These are phyloP conservation scores for Gallinago undulata DNA, from an alignment of 2,113 vertebrate genomes.

Conservation along the genomic window DNA sequence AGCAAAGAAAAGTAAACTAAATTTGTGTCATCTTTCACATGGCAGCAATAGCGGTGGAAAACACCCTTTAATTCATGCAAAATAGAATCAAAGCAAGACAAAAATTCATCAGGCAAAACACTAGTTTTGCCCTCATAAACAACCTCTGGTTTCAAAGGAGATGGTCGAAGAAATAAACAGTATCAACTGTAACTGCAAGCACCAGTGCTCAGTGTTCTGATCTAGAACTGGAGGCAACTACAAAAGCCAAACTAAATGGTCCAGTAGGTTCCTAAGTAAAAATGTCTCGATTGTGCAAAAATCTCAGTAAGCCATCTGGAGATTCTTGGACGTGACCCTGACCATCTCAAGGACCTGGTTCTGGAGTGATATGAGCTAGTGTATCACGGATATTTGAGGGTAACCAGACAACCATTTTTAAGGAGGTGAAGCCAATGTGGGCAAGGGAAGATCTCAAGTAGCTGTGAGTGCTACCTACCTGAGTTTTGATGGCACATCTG, in stretches of 20 bases:
- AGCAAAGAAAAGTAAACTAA: background rate
- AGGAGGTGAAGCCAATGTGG: background rate
- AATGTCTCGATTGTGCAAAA: background rate
- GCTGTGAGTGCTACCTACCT: constrained; percentile 69
- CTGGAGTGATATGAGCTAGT: background rate
- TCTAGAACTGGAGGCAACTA: background rate
- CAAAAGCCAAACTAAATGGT: background rate
- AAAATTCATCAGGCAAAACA: background rate
- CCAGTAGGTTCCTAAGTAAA: background rate
- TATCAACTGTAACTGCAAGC: background rate
- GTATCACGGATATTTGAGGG: background rate
- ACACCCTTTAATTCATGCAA: background rate
- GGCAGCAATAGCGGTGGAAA: background rate
- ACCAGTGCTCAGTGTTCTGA: background rate
- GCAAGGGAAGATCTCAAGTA: background rate
- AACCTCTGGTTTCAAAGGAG: background rate
- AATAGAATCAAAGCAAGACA: background rate
- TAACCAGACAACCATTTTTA: background rate
- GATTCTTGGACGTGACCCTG: background rate
- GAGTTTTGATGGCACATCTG: constrained; percentile 83
- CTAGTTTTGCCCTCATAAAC: background rate
- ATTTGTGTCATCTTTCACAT: background rate
- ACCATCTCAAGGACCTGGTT: background rate
- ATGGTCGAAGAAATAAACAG: background rate
- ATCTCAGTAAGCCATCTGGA: background rate